phyloP scores from a whole-genome alignment of 1,140 invertebrate genomes.

The Neuroterus valhalla region DNA sequence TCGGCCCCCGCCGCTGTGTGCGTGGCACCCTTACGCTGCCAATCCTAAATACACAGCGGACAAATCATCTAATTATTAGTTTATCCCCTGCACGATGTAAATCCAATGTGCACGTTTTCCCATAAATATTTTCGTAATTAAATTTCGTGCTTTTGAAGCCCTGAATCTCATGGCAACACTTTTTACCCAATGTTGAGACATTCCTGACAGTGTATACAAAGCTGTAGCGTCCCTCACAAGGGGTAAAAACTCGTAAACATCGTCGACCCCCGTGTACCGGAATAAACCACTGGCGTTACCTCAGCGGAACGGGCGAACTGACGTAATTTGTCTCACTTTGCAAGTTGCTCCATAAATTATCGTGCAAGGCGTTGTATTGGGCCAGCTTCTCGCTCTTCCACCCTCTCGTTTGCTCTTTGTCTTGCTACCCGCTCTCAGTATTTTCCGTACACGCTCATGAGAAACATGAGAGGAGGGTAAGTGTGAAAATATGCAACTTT shows the following conservation, averaged over 20 bases:
- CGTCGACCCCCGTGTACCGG: constrained; percentile 41
- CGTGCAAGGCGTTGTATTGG: constrained; percentile 32
- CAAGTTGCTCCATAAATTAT: constrained; percentile 70
- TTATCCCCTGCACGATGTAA: too few species aligned
- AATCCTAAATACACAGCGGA: too few species aligned
- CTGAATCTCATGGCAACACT: constrained; percentile 6
- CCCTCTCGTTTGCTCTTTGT: constrained; percentile 31
- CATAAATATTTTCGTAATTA: too few species aligned
- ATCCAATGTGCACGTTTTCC: too few species aligned
- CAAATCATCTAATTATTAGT: too few species aligned
- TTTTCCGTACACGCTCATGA: constrained; percentile 42
- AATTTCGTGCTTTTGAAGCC: constrained; percentile 6
- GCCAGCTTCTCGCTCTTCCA: constrained; percentile 3
- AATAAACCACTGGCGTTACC: constrained; percentile 62
- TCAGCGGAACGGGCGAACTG: constrained; percentile 58
- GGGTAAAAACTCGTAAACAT: constrained; percentile 67
- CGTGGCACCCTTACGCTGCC: too few species aligned
- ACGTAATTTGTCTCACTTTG: constrained; percentile 73
- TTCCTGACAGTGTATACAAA: constrained; percentile 21
- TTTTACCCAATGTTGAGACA: constrained; percentile 22
- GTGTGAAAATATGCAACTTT: constrained; percentile 8
- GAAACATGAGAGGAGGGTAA: constrained; percentile 4
- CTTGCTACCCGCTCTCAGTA: constrained; percentile 32
- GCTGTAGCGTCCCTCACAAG: constrained; percentile 5
- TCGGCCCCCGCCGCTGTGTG: too few species aligned